Conservation (phyloP, 2,797 vertebrate genomes). For the Denticeps clupeoides region DNA sequence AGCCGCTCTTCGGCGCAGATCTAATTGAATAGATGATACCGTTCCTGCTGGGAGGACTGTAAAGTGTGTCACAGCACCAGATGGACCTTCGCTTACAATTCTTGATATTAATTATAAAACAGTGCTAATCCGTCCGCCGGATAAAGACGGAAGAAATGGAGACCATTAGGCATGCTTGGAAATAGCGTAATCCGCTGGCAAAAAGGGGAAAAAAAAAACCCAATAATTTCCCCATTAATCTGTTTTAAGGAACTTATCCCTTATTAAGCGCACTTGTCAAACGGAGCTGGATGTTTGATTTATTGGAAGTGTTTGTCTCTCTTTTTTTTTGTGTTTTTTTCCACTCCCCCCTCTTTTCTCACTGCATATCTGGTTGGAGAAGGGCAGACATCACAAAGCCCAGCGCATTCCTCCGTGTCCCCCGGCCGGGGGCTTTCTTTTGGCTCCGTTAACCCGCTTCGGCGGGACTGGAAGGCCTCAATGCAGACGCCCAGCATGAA, state of each 20-base stretch:
- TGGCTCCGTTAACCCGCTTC: conserved; percentile 56
- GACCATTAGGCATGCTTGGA: conserved; percentile 52
- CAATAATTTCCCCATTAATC: conserved; percentile 47
- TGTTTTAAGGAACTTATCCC: conserved; percentile 35
- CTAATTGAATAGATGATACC: conserved; percentile 49
- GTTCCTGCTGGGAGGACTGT: conserved; percentile 47
- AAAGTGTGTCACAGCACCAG: conserved; percentile 65
- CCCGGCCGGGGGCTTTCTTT: background rate
- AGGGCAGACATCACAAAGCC: conserved; percentile 37
- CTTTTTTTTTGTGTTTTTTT: conserved; percentile 13
- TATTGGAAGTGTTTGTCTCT: conserved; percentile 11
- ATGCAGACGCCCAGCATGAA: conserved; percentile 62
- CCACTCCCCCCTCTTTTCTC: conserved; percentile 35
- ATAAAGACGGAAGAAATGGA: conserved; percentile 58
- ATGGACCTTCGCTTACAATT: conserved; percentile 48
- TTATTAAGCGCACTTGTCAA: conserved; percentile 21
- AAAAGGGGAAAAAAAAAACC: conserved; percentile 22
- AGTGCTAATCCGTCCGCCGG: conserved; percentile 56
- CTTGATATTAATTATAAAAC: conserved; percentile 60
- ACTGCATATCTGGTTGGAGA: conserved; percentile 37
- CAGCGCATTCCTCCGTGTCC: conserved; percentile 17
- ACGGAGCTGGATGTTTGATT: conserved; percentile 47
- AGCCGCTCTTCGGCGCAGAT: conserved; percentile 41
- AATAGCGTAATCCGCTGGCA: conserved; percentile 42
- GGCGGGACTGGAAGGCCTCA: conserved; percentile 43